Evolutionary conservation across 1,140 invertebrate genomes (phyloP), one percentile per base, ranked within the genome.

Genomic region (Mercenaria mercenaria): DNA sequence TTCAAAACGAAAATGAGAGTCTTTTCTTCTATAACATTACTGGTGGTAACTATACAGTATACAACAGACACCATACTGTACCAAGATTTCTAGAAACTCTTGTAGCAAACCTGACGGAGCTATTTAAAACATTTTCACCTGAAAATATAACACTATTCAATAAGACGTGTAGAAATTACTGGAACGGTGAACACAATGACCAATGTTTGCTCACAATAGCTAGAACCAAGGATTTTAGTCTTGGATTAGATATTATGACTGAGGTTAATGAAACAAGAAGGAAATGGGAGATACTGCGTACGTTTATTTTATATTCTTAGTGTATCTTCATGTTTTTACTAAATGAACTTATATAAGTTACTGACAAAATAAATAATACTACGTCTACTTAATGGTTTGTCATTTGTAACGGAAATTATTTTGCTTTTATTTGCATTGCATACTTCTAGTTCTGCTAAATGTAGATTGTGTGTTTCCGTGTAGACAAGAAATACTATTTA

Each of bases 161-260:
- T 23, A 20, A 34, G 26, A 84, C 81, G 6, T 84, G 81, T 23
- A 39, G 64, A 26, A 69, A 69, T 43, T 43, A 41, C 26, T 82
- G 79, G 79, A 32, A 82, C 37, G 13, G 39, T 59, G 20, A 15
- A 34, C 32, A 52, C 4, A 47, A 84, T 50, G 52, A 67, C 4
- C 18, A 84, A 34, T 84, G 81, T 47, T 37, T 84, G 29, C 32
- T 84, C 13, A 34, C 64, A 2, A 84, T 84, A 34, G 81, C 81
- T 29, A 84, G 61, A 84, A 69, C 3, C 6, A n/a, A 50, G 0
- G n/a, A 84, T 39, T 37, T 26, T 6, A 43, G 29, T 18, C 34
- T 84, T 34, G 81, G 81, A 20, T 0, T 61, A 37, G 29, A 8
- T 1, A 34, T 39, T 0, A 61, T 81, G 79, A 61, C 4, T 3